Evolutionary conservation across 2,113 vertebrate species (phyloP).

Genomic region (Phainopepla nitens): DNA sequence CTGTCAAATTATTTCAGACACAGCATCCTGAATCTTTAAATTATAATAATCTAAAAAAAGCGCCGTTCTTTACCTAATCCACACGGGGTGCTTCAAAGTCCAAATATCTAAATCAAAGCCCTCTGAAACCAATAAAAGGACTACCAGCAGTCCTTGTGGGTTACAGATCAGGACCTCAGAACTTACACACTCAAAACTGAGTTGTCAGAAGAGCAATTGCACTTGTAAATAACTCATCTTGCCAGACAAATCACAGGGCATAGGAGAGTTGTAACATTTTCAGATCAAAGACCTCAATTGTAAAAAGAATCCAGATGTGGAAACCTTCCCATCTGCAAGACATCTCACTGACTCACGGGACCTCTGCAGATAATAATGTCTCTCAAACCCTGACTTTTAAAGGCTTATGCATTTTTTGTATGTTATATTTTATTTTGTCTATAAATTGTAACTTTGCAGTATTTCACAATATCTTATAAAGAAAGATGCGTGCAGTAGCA

Average conservation of each 20-base stretch:
- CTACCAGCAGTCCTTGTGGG: neutral
- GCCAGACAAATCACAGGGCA: slow-evolving; percentile 44
- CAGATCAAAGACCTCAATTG: neutral
- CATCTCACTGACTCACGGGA: neutral
- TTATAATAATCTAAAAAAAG: slow-evolving; percentile 9
- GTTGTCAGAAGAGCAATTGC: slow-evolving; percentile 11
- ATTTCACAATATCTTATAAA: neutral
- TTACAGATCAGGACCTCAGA: slow-evolving; percentile 30
- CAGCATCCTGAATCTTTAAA: slow-evolving; percentile 33
- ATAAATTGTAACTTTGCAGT: neutral
- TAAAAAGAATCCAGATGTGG: slow-evolving; percentile 47
- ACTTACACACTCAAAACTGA: neutral
- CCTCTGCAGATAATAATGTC: neutral
- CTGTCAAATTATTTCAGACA: slow-evolving; percentile 54
- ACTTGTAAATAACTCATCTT: slow-evolving; percentile 50
- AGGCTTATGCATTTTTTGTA: neutral
- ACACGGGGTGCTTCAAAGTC: neutral
- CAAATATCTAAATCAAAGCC: slow-evolving; percentile 8
- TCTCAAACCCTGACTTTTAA: neutral
- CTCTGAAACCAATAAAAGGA: slow-evolving; percentile 9
- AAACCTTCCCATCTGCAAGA: slow-evolving; percentile 17
- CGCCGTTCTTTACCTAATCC: neutral
- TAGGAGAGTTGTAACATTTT: slow-evolving; percentile 37
- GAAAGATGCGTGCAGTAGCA: neutral
- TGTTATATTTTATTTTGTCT: neutral